Evolutionary conservation across 2,888 invertebrate species (phyloP).

Genomic region (Drosophila demipolita): DNA sequence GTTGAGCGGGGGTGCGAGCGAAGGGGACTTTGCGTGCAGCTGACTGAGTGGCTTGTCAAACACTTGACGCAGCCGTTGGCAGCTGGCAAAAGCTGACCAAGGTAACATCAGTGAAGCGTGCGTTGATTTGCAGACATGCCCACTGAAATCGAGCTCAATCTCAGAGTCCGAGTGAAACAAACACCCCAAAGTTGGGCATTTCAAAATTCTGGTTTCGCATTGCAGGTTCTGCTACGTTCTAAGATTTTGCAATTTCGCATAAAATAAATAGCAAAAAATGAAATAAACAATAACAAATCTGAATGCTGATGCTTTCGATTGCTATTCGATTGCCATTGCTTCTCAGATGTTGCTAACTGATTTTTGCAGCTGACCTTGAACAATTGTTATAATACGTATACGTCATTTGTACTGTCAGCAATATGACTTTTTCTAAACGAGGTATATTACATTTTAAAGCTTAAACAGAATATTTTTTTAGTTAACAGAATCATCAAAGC

Average conservation of each 20-base stretch:
- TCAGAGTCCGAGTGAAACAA: constrained; percentile 23
- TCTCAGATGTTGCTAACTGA: constrained; percentile 19
- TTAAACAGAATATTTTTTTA: not conserved
- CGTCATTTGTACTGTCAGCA: constrained; percentile 7
- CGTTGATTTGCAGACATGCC: constrained; percentile 43
- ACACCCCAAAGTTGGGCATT: constrained; percentile 28
- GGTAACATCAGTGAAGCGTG: constrained; percentile 63
- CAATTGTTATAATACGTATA: constrained; percentile 30
- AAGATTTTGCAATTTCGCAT: constrained; percentile 55
- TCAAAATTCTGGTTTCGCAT: constrained; percentile 56
- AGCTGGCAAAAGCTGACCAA: constrained; percentile 51
- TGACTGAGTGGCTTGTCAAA: constrained; percentile 60
- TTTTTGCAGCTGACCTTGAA: constrained; percentile 40
- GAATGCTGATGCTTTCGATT: constrained; percentile 41
- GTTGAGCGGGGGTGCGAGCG: not conserved
- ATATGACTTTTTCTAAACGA: not conserved
- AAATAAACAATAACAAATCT: not conserved
- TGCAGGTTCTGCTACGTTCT: constrained; percentile 33
- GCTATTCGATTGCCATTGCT: not conserved
- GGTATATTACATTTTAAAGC: not conserved
- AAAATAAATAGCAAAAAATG: not conserved
- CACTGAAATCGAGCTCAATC: constrained; percentile 31
- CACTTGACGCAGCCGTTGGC: constrained; percentile 59
- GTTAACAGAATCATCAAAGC: not conserved
- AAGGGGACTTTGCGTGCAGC: constrained; percentile 14